Percentiles rank a stretch among this genome's conserved stretches.
Evolutionary conservation across 2,113 vertebrate species (phyloP).

Genomic region (Euleptes europaea): DNA sequence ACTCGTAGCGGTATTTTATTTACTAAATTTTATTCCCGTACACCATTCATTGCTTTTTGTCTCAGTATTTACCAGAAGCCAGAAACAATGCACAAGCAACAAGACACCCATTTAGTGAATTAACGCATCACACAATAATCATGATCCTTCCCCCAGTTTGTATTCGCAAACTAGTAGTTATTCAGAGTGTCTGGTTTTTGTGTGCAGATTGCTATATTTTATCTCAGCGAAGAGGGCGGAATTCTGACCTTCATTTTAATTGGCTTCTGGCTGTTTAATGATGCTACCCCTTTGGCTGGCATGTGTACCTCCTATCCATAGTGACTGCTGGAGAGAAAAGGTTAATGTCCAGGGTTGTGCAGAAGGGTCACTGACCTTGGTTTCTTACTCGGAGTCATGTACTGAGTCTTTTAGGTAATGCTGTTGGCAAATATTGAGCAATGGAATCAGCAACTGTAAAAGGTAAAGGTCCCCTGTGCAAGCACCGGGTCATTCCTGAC

Average conservation of each 20-base stretch:
- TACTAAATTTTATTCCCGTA: too few species aligned
- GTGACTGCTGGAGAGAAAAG: slow-evolving; percentile 38
- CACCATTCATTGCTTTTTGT: too few species aligned
- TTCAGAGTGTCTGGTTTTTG: background rate
- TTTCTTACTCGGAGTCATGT: slow-evolving; percentile 30
- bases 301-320: background rate
- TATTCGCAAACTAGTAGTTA: background rate
- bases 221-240: slow-evolving; percentile 43
- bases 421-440: slow-evolving; percentile 54
- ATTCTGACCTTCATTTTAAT: slow-evolving; percentile 41
- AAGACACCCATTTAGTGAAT: too few species aligned
- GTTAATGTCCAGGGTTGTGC: slow-evolving; percentile 55
- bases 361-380: slow-evolving; percentile 24
- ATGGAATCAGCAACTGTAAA: slow-evolving; percentile 26
- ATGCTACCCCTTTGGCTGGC: slow-evolving; percentile 12
- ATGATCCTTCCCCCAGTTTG: too few species aligned
- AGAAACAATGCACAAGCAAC: too few species aligned
- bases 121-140: too few species aligned
- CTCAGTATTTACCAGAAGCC: too few species aligned
- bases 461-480: too few species aligned
- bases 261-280: slow-evolving; percentile 35
- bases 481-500: too few species aligned
- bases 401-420: slow-evolving; percentile 53
- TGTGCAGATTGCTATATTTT: slow-evolving; percentile 31
- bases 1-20: too few species aligned